phyloP scores from a whole-genome alignment of 2,797 vertebrate species.

The Parauchenoglanis ngamensis region DNA sequence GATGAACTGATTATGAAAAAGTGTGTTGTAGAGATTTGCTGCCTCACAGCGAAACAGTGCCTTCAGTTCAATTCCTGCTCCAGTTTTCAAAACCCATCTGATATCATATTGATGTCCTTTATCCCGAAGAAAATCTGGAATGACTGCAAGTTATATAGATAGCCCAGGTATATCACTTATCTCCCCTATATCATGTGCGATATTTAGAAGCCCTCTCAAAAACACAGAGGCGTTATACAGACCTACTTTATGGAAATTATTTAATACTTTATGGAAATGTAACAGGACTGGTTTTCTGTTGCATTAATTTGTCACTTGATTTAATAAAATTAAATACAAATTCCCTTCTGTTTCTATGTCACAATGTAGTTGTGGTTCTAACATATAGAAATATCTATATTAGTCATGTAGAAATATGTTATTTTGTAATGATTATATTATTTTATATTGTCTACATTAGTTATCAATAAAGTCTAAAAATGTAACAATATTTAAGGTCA shows the following conservation, averaged over 20 bases:
- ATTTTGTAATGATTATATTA: not conserved
- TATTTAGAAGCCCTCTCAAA: not conserved
- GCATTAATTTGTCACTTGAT: not conserved
- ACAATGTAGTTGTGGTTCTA: not conserved
- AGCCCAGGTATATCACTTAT: conserved; percentile 16
- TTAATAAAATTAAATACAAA: not conserved
- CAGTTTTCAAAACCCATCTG: conserved; percentile 47
- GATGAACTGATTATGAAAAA: conserved; percentile 1
- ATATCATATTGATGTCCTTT: conserved; percentile 62
- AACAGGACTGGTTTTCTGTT: not conserved
- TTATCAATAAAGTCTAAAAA: not conserved
- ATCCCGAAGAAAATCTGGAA: conserved; percentile 39
- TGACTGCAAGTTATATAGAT: conserved; percentile 42
- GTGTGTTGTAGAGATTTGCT: conserved; percentile 31
- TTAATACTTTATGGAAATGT: not conserved
- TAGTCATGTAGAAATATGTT: not conserved
- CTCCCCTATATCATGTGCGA: conserved; percentile 14
- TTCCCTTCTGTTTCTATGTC: not conserved
- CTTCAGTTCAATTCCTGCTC: conserved; percentile 41
- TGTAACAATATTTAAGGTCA: not conserved
- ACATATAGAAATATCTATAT: not conserved
- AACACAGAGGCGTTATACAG: not conserved
- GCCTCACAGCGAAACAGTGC: conserved; percentile 27
- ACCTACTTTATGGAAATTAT: not conserved
- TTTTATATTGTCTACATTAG: not conserved